Percentiles rank a stretch among this genome's conserved stretches.
Conservation (phyloP, 2,797 vertebrate species). For the Labeo calbasu region DNA sequence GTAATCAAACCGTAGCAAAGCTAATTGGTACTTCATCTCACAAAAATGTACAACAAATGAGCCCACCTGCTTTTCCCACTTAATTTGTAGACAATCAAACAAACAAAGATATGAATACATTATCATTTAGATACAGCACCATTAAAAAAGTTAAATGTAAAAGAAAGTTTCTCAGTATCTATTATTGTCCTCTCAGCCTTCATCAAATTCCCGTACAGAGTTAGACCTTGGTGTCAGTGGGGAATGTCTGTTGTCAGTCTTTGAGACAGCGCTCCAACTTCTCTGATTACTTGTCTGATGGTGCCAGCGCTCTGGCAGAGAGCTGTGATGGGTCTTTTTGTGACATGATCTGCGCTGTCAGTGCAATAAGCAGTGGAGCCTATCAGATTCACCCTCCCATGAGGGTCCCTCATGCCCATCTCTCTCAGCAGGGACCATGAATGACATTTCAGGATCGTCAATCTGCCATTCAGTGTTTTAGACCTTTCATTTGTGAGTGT, state of each 20-base stretch:
- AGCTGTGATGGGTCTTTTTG: slow-evolving; percentile 69
- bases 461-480: not conserved
- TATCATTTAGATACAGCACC: not conserved
- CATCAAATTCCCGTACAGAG: slow-evolving; percentile 61
- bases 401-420: slow-evolving; percentile 51
- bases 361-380: slow-evolving; percentile 53
- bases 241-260: slow-evolving; percentile 74
- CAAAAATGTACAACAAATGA: slow-evolving; percentile 9
- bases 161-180: slow-evolving; percentile 22
- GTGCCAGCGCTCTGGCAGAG: slow-evolving; percentile 61
- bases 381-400: slow-evolving; percentile 48
- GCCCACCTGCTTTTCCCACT: not conserved
- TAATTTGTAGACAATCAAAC: not conserved
- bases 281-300: slow-evolving; percentile 64
- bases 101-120: not conserved
- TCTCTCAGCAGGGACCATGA: not conserved
- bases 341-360: slow-evolving; percentile 57
- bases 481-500: not conserved
- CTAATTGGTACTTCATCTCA: not conserved
- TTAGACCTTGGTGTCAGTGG: slow-evolving; percentile 69
- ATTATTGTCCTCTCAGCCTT: slow-evolving; percentile 64
- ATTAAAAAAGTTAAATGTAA: not conserved
- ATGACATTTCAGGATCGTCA: slow-evolving; percentile 13
- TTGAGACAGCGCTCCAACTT: slow-evolving; percentile 67
- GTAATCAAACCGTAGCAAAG: not conserved